Percentiles rank a stretch among this genome's conserved stretches.
Conservation (phyloP, 2,113 vertebrate species). For the human (Homo sapiens) region GRCh38 chr5:71035501-71036000, state of each 20-base stretch:
- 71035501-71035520: conserved; percentile 24
- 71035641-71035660: conserved; percentile 14
- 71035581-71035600: conserved; percentile 35
- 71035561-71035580: conserved; percentile 43
- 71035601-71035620: conserved; percentile 41
- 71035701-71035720: conserved; percentile 93
- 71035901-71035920: not conserved
- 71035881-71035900: not conserved
- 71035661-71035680: conserved; percentile 53
- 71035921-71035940: not conserved
- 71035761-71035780: conserved; percentile 91
- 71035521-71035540: conserved; percentile 49
- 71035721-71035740: conserved; percentile 96
- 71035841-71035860: not conserved
- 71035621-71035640: conserved; percentile 31
- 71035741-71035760: conserved; percentile 96
- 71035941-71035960: not conserved
- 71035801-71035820: conserved; percentile 48
- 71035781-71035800: conserved; percentile 91
- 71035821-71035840: not conserved
- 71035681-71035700: conserved; percentile 75
- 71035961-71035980: not conserved
- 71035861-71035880: not conserved
- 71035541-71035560: conserved; percentile 30
- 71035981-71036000: conserved; percentile 5